Percentiles rank a stretch among this genome's conserved stretches.
Conservation (phyloP, 2,113 vertebrate genomes). For the Antennarius striatus region DNA sequence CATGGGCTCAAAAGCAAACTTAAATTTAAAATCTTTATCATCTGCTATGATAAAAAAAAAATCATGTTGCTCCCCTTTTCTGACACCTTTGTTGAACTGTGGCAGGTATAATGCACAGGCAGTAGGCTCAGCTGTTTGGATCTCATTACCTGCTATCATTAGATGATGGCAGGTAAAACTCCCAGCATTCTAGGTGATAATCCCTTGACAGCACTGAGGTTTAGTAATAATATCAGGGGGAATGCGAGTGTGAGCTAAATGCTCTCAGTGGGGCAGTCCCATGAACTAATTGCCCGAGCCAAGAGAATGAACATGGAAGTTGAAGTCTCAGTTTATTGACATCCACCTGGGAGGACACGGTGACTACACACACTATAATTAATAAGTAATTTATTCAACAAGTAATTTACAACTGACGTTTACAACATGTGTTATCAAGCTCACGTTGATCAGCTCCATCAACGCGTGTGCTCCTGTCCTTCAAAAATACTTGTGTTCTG, state of each 20-base stretch:
- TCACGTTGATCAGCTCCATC: too few species aligned
- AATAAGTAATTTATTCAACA: too few species aligned
- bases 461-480: too few species aligned
- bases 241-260: slow-evolving; percentile 20
- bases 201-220: slow-evolving; percentile 34
- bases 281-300: slow-evolving; percentile 48
- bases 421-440: too few species aligned
- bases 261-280: slow-evolving; percentile 24
- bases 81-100: neutral
- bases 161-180: slow-evolving; percentile 1
- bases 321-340: slow-evolving; percentile 9
- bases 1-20: neutral
- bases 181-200: slow-evolving; percentile 36
- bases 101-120: neutral
- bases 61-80: neutral
- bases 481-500: too few species aligned
- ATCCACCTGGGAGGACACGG: slow-evolving; percentile 25
- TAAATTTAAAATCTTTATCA: too few species aligned
- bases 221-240: slow-evolving; percentile 34
- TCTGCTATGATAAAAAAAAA: too few species aligned
- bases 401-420: too few species aligned
- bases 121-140: slow-evolving; percentile 3
- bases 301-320: slow-evolving; percentile 26
- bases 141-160: slow-evolving; percentile 3
- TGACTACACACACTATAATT: too few species aligned